Evolutionary conservation across 2,888 invertebrate species (phyloP).

Genomic region (Drosophila paracracens): DNA sequence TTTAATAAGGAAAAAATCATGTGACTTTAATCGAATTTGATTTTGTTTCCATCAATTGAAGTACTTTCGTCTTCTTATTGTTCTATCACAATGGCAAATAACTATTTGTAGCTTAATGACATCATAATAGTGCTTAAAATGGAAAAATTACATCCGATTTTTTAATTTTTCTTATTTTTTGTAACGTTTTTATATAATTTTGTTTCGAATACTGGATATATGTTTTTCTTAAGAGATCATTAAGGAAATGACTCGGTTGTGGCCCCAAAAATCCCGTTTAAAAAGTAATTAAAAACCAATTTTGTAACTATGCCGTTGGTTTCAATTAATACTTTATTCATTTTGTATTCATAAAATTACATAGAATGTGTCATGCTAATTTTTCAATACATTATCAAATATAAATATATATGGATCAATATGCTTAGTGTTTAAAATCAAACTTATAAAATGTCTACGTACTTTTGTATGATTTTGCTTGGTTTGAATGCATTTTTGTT

Average conservation of each 20-base stretch:
- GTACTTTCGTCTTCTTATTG: neutral
- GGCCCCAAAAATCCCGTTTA: neutral
- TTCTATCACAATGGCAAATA: neutral
- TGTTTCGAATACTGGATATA: no score
- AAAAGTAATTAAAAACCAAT: neutral
- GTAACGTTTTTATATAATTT: no score
- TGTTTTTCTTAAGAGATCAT: no score
- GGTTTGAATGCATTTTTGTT: conserved; percentile 35
- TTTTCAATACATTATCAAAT: conserved; percentile 47
- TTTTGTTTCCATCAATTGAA: neutral
- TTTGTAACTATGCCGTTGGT: conserved; percentile 43
- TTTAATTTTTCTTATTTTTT: neutral
- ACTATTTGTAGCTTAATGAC: neutral
- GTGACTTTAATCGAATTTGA: no score
- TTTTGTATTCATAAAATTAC: conserved; percentile 64
- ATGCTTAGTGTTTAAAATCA: conserved; percentile 44
- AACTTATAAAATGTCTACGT: conserved; percentile 42
- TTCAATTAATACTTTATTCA: conserved; percentile 75
- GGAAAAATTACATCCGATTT: accelerated
- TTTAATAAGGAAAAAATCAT: no score
- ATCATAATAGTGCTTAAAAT: neutral
- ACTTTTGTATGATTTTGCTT: conserved; percentile 23
- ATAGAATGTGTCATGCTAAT: conserved; percentile 55
- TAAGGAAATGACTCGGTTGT: neutral
- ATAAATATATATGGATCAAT: conserved; percentile 47